phyloP scores from a whole-genome alignment of 2,113 vertebrate genomes.

The Talpa occidentalis region DNA sequence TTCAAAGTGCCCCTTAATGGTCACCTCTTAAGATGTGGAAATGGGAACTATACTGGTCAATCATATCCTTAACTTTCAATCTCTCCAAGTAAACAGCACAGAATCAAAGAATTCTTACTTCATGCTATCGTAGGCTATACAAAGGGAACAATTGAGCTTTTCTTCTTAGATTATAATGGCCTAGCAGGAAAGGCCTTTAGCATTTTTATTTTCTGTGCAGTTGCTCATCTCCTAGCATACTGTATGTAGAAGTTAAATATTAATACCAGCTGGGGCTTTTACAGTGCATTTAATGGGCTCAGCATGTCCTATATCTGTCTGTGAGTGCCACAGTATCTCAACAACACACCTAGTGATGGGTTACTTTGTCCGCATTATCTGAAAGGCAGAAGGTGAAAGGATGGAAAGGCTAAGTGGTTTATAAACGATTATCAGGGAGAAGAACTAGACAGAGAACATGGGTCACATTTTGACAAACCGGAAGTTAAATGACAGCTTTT shows the following conservation, averaged over 20 bases:
- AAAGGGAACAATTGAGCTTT: constrained; percentile 60
- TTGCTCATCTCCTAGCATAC: constrained; percentile 36
- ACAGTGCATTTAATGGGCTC: constrained; percentile 38
- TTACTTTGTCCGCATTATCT: constrained; percentile 2
- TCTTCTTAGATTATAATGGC: constrained; percentile 48
- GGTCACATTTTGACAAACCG: not conserved
- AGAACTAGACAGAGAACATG: not conserved
- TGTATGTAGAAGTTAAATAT: constrained; percentile 48
- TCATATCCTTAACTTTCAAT: constrained; percentile 53
- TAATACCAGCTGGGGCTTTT: constrained; percentile 32
- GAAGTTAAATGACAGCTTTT: constrained; percentile 17
- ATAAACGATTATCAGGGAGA: not conserved
- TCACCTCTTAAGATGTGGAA: constrained; percentile 19
- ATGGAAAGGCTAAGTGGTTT: not conserved
- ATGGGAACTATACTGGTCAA: constrained; percentile 48
- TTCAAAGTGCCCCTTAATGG: constrained; percentile 11
- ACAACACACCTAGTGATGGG: not conserved
- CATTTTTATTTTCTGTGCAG: constrained; percentile 65
- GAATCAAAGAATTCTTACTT: constrained; percentile 50
- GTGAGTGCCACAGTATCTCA: not conserved
- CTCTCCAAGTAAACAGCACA: not conserved
- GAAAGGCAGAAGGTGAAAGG: constrained; percentile 13
- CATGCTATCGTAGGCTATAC: not conserved
- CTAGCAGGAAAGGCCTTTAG: constrained; percentile 56
- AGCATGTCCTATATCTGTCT: constrained; percentile 29